Base-by-base conservation (phyloP, 92 coral and sea anemone species). In the Chrysogorgia sp. region DNA sequence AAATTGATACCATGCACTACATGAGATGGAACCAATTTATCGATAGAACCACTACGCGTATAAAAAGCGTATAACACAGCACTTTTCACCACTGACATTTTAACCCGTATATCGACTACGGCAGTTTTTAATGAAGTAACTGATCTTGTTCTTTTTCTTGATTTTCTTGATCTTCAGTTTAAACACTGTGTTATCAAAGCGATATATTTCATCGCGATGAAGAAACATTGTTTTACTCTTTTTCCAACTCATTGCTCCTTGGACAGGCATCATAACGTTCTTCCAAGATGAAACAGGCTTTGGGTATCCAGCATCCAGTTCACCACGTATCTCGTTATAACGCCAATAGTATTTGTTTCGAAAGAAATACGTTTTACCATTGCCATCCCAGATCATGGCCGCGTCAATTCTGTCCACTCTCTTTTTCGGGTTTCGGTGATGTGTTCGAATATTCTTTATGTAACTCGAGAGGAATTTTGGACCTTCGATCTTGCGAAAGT, bases 341-440 rank as follows among this genome's bases (percentile, higher is more conserved):
- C 79, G 79, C 79, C 79, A 72, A 33, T 72, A 72, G 34, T 53
- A n/a, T 2, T 72, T 41, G 0, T 33, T 56, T 2, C 65, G 22
- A 50, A 72, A 72, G 79, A 72, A 72, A 56, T 72, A 72, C 14
- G 41, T 41, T 34, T 59, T 72, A 1, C 45, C 58, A 65, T 55
- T 53, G 20, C 49, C 65, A 21, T 55, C 48, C 64, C 65, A 72
- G 4, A 55, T 48, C 79, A 72, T 53, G 17, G 79, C 79, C 2
- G 79, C 79, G 14, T 72, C 79, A 56, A 72, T 72, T 13, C 65
- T 33, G 63, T 56, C 65, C 48, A 72, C 33, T 7, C 65, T 29
- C 8, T 23, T 29, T 7, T 37, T 37, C n/a, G n/a, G n/a, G n/a
- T n/a, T 4, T 12, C 43, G 5, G 43, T 4, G 43, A 67, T 34